Conservation (phyloP, 2,888 invertebrate genomes). For the Trissoscelio sp. region DNA sequence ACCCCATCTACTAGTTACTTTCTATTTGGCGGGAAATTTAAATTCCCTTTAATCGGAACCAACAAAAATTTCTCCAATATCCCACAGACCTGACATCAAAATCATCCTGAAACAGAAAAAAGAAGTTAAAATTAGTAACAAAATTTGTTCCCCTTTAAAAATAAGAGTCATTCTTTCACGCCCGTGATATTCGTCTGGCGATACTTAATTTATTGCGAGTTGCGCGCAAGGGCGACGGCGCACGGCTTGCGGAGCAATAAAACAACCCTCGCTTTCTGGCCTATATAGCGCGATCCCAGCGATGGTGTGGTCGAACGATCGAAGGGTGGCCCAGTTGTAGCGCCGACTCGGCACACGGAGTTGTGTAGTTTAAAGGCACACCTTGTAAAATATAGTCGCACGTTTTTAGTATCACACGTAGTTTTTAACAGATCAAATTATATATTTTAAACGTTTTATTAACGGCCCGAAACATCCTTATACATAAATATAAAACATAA, state of each 20-base stretch:
- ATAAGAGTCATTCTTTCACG: too few species aligned
- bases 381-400: constrained; percentile 81
- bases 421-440: constrained; percentile 56
- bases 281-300: constrained; percentile 69
- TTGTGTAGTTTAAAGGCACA: constrained; percentile 82
- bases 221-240: constrained; percentile 62
- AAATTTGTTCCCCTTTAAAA: too few species aligned
- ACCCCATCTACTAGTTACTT: too few species aligned
- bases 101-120: too few species aligned
- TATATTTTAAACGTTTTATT: constrained; percentile 68
- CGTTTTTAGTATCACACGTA: constrained; percentile 75
- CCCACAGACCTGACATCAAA: too few species aligned
- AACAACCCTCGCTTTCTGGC: constrained; percentile 68
- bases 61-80: too few species aligned
- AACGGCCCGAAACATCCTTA: constrained; percentile 61
- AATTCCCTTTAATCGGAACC: too few species aligned
- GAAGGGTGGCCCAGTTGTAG: constrained; percentile 80
- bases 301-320: constrained; percentile 73
- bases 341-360: constrained; percentile 82
- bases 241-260: constrained; percentile 58
- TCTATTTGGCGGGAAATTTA: too few species aligned
- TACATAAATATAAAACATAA: constrained; percentile 37
- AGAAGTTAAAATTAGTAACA: too few species aligned
- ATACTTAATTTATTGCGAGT: constrained; percentile 49
- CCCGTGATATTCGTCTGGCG: too few species aligned